A percentile compares a stretch with the other conserved stretches of the same genome.
phyloP scores from a whole-genome alignment of 2,797 vertebrate genomes.

The Spinibarbus caldwelli region DNA sequence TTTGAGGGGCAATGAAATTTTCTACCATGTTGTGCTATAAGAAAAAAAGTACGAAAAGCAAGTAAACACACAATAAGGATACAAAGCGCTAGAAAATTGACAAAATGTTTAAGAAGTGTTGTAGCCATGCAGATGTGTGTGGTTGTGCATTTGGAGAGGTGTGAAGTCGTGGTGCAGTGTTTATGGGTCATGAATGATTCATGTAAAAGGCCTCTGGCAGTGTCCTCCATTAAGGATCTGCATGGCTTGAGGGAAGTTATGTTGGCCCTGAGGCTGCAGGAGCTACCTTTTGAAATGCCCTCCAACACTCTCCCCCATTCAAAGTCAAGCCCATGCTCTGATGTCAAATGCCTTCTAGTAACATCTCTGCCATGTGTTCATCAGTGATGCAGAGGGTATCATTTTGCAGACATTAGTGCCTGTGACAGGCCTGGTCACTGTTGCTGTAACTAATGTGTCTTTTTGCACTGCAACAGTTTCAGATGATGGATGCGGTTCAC shows the following conservation, averaged over 20 bases:
- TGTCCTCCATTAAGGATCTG: constrained; percentile 3
- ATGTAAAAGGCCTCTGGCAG: background rate
- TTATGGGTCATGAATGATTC: constrained; percentile 14
- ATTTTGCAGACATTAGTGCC: constrained; percentile 46
- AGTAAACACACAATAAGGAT: background rate
- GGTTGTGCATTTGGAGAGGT: background rate
- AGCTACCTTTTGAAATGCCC: constrained; percentile 1
- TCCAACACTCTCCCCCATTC: background rate
- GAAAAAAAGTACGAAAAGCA: background rate
- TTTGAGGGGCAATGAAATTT: background rate
- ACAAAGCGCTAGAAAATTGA: background rate
- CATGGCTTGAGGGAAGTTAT: constrained; percentile 17
- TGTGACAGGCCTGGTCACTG: constrained; percentile 44
- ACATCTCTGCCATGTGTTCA: constrained; percentile 23
- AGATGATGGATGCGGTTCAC: constrained; percentile 61
- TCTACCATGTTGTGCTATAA: background rate
- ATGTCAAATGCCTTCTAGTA: constrained; percentile 4
- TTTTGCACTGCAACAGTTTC: constrained; percentile 37
- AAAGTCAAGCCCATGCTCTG: constrained; percentile 5
- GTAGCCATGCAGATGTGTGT: background rate
- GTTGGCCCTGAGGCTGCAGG: constrained; percentile 15
- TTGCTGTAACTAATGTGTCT: constrained; percentile 54
- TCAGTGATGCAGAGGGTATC: constrained; percentile 23
- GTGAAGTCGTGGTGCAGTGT: background rate
- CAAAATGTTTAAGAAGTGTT: background rate